A percentile compares a stretch with the other conserved stretches of the same genome.
These are phyloP conservation scores for Thamnophis sirtalis DNA, from an alignment of 2,113 vertebrate genomes.

Conservation along the genomic window DNA sequence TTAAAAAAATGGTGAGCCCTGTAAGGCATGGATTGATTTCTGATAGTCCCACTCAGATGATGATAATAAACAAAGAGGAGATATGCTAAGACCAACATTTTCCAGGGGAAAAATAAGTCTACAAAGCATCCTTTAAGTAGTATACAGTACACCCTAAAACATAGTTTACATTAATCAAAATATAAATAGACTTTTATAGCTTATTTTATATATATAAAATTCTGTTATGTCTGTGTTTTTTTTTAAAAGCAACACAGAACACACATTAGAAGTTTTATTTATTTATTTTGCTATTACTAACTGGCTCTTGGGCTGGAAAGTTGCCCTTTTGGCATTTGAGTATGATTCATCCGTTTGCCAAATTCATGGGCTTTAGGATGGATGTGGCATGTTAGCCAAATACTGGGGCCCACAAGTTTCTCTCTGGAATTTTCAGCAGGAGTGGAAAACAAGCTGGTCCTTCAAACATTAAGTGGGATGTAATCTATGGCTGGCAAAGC, in stretches of 20 bases:
- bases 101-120: conserved; percentile 31
- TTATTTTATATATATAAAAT: conserved; percentile 29
- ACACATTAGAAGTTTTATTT: neutral
- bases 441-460: neutral
- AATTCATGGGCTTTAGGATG: neutral
- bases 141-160: conserved; percentile 26
- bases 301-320: neutral
- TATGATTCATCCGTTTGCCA: neutral
- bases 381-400: neutral
- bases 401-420: neutral
- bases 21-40: conserved; percentile 46
- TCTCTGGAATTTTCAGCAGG: neutral
- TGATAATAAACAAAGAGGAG: conserved; percentile 20
- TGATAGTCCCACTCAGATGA: conserved; percentile 49
- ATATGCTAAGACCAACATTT: conserved; percentile 43
- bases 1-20: conserved; percentile 64
- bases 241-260: neutral
- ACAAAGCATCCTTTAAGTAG: conserved; percentile 54
- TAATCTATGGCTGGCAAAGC: neutral
- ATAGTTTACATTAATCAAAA: neutral
- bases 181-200: neutral
- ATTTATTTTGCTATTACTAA: neutral
- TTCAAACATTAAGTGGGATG: neutral
- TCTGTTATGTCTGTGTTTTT: neutral
- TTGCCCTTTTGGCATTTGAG: neutral